phyloP scores from a whole-genome alignment of 2,888 invertebrate species.

The Phymatocera aterrima region DNA sequence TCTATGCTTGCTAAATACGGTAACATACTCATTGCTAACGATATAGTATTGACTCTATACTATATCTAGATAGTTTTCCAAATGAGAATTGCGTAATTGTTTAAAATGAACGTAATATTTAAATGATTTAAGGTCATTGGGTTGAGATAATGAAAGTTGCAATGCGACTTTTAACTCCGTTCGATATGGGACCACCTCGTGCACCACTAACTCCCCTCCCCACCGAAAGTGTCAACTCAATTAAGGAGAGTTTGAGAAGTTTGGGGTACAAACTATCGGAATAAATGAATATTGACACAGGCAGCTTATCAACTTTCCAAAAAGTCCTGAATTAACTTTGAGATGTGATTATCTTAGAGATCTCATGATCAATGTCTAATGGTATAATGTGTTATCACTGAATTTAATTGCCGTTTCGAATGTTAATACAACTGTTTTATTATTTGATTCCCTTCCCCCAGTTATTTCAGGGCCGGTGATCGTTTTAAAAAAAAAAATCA shows the following conservation, averaged over 20 bases:
- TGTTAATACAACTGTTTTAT: neutral
- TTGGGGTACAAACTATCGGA: slow-evolving; percentile 38
- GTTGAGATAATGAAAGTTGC: slow-evolving; percentile 84
- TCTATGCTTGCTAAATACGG: slow-evolving; percentile 72
- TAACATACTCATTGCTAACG: no score
- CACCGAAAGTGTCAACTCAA: slow-evolving; percentile 69
- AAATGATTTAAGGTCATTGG: slow-evolving; percentile 78
- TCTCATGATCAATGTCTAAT: neutral
- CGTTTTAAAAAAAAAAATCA: neutral
- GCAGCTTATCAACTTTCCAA: neutral
- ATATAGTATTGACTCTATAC: neutral
- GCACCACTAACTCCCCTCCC: slow-evolving; percentile 77
- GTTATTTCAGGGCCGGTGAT: neutral
- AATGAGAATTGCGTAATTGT: neutral
- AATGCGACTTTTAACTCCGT: slow-evolving; percentile 79
- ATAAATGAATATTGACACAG: neutral
- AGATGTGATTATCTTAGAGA: neutral
- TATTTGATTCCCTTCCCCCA: neutral
- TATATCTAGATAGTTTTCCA: neutral
- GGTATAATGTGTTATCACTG: neutral
- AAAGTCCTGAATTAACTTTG: neutral
- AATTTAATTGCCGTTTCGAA: neutral
- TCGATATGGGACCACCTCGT: slow-evolving; percentile 81
- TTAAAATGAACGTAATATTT: neutral
- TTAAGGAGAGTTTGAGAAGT: slow-evolving; percentile 63